A percentile compares a stretch with the other conserved stretches of the same genome.
Conservation (phyloP, 2,113 vertebrate species). For the Scopus umbretta region DNA sequence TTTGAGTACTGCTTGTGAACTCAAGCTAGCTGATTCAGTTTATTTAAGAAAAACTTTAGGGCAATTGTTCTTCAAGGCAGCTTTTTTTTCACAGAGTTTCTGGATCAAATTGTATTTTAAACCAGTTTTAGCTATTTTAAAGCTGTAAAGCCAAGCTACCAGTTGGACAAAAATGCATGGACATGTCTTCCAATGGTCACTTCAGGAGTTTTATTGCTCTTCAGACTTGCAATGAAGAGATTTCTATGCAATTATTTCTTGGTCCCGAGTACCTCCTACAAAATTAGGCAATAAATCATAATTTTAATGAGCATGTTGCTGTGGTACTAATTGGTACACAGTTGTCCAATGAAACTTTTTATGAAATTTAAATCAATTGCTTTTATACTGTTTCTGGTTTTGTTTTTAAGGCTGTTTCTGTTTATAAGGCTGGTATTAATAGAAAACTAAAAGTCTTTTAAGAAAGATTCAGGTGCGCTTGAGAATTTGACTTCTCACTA, state of each 20-base stretch:
- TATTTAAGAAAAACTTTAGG: not conserved
- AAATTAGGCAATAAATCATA: not conserved
- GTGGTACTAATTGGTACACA: not conserved
- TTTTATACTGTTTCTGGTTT: not conserved
- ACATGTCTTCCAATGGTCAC: not conserved
- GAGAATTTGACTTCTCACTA: not conserved
- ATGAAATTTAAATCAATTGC: not conserved
- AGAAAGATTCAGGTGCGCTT: not conserved
- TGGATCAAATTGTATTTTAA: not conserved
- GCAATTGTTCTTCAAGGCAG: not conserved
- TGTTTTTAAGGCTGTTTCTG: not conserved
- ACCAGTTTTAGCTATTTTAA: not conserved
- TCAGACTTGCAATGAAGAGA: not conserved
- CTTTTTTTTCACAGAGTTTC: not conserved
- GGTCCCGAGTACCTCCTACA: not conserved
- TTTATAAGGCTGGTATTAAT: not conserved
- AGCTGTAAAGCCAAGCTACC: not conserved
- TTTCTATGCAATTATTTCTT: not conserved
- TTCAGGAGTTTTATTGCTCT: not conserved
- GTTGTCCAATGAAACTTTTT: not conserved
- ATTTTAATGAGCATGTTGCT: not conserved
- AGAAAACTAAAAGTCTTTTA: not conserved
- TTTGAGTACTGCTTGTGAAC: not conserved
- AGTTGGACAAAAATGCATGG: not conserved
- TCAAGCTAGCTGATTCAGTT: not conserved